phyloP scores from a whole-genome alignment of 2,113 vertebrate species.

The Coracopsis vasa region DNA sequence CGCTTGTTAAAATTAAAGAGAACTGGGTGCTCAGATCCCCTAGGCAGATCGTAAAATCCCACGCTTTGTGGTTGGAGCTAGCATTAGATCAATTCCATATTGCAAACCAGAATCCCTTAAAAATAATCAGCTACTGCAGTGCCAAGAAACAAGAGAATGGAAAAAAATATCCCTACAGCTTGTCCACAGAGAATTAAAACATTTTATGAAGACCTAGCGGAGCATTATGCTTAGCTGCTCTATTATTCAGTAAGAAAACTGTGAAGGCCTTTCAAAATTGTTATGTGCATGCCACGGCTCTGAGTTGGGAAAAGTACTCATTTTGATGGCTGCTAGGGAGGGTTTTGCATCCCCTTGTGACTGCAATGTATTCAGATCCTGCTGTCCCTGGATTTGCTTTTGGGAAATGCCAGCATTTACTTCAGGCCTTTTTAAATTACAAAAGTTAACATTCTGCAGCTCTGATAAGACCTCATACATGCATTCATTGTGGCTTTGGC shows the following conservation, averaged over 20 bases:
- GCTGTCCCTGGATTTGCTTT: background rate
- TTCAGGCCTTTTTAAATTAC: background rate
- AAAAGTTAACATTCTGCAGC: background rate
- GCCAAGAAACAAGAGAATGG: background rate
- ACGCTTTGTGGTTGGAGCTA: background rate
- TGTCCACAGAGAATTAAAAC: background rate
- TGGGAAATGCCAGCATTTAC: background rate
- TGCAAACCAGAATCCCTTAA: background rate
- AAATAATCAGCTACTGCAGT: background rate
- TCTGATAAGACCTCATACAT: background rate
- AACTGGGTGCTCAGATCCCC: background rate
- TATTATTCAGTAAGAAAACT: background rate
- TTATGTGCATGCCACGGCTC: background rate
- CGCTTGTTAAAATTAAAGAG: background rate
- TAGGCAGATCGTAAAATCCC: background rate
- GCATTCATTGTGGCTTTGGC: background rate
- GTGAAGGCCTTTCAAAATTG: background rate
- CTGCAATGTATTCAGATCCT: background rate
- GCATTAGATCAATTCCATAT: background rate
- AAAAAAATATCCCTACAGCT: background rate
- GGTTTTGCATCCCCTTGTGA: background rate
- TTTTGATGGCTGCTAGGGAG: background rate
- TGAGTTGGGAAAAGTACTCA: background rate
- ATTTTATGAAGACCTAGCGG: background rate
- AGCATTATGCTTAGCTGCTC: background rate